Evolutionary conservation across 2,888 invertebrate genomes (phyloP), one percentile per base, ranked within the genome.

Genomic region (Plagiodera versicolora): DNA sequence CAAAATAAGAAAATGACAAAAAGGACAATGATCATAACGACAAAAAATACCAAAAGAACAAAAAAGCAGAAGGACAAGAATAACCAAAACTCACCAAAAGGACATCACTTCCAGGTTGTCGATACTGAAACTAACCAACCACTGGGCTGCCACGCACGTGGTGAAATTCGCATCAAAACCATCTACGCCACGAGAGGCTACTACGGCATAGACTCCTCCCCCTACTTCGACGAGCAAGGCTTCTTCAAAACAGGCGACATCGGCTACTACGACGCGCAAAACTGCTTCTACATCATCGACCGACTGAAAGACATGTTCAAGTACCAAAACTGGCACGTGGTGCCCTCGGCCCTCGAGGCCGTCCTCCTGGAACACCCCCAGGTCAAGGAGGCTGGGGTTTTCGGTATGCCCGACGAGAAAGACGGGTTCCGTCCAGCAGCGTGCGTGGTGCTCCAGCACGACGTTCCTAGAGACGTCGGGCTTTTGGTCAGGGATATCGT

Each of bases 131-230:
- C 81, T 0, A 74, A 77, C 59, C 70, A 80, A 70, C 77, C 81
- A 16, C 64, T 76, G 4, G 82, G 82, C 5, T 78, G 83, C 1
- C 81, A 84, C 62, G 67, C 77, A 14, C 72, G 74, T 1, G 85
- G 85, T 14, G 85, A 85, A 68, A 71, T 85, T 19, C 81, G 82
- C 78, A 32, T 83, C 1, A 82, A 81, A 73, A 81, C 73, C 2
- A 58, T 64, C 9, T 61, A 66, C 24, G 47, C 66, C 18, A 74
- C 78, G 63, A 70, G 80, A 77, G 82, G 79, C 3, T 85, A 84
- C 16, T 19, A 14, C 14, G 20, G 39, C 2, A 19, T 67, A 80
- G 81, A 68, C 66, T 67, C 47, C 11, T 20, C 8, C 56, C 58
- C 45, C 48, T 63, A 30, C 18, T 66, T 46, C 46, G 75, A 75